These are phyloP conservation scores for Trichomalopsis sarcophagae DNA, from an alignment of 1,140 invertebrate species.

Conservation along the genomic window DNA sequence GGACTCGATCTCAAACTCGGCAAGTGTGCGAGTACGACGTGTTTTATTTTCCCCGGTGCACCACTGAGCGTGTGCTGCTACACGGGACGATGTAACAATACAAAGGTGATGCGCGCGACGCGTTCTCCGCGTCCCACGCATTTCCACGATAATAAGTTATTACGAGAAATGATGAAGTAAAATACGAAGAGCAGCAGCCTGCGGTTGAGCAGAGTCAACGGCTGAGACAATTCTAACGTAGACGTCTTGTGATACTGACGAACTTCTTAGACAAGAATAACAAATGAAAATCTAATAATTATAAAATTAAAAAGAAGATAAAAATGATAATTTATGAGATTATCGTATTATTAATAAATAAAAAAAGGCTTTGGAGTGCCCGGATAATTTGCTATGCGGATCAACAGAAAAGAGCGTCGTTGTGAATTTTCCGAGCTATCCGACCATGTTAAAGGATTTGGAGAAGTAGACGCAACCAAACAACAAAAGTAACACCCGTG, in stretches of 20 bases:
- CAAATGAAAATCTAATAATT: slow-evolving; percentile 51
- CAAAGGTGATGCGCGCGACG: slow-evolving; percentile 8
- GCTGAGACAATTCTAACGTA: slow-evolving; percentile 28
- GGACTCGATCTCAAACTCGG: slow-evolving; percentile 46
- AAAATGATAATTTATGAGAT: slow-evolving; percentile 46
- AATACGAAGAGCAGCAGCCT: slow-evolving; percentile 21
- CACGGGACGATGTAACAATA: slow-evolving; percentile 32
- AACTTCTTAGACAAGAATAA: slow-evolving; percentile 45
- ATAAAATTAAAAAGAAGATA: slow-evolving; percentile 44
- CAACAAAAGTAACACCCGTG: background rate
- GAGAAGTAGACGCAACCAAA: slow-evolving; percentile 19
- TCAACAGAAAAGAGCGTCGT: slow-evolving; percentile 27
- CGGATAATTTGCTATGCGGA: slow-evolving; percentile 14
- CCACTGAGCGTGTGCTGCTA: background rate
- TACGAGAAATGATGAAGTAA: slow-evolving; percentile 15
- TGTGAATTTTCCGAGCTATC: slow-evolving; percentile 35
- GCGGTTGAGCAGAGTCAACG: slow-evolving; percentile 6
- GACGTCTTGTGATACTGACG: slow-evolving; percentile 57
- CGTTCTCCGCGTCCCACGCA: background rate
- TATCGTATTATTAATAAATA: slow-evolving; percentile 36
- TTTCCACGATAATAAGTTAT: slow-evolving; percentile 45
- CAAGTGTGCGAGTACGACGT: slow-evolving; percentile 32
- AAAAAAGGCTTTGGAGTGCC: background rate
- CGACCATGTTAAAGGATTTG: slow-evolving; percentile 3
- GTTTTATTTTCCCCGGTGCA: slow-evolving; percentile 24